Conservation (phyloP, 2,888 invertebrate species). For the Cyclophora albipunctata region DNA sequence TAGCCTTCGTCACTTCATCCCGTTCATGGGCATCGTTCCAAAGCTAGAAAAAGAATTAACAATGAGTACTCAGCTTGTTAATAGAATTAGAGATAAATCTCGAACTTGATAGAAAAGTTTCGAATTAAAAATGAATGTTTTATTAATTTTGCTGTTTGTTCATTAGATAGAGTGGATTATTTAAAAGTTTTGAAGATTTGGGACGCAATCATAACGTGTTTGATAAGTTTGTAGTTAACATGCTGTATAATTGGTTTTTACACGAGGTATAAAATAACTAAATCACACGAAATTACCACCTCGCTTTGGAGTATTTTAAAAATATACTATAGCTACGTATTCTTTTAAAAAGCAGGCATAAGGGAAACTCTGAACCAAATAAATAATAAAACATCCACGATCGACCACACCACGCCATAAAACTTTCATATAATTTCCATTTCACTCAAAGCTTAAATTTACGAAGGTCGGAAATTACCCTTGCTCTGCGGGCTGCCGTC, state of each 20-base stretch:
- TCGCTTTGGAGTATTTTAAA: too few species aligned
- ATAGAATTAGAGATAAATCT: constrained; percentile 5
- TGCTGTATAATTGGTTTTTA: too few species aligned
- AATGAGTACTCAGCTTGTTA: constrained; percentile 1
- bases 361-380: constrained; percentile 6
- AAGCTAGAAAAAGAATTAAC: constrained; percentile 36
- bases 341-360: not conserved
- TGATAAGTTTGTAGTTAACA: too few species aligned
- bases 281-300: too few species aligned
- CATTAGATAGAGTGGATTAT: not conserved
- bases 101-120: too few species aligned
- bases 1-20: constrained; percentile 78
- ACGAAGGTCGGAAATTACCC: constrained; percentile 18
- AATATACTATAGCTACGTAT: too few species aligned
- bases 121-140: not conserved
- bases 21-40: constrained; percentile 76
- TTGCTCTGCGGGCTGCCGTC: constrained; percentile 18
- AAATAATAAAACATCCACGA: constrained; percentile 13
- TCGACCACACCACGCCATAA: constrained; percentile 14
- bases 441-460: constrained; percentile 17
- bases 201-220: not conserved
- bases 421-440: constrained; percentile 20
- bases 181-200: constrained; percentile 12
- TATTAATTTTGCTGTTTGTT: not conserved
- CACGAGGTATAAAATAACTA: too few species aligned